Percentiles rank a stretch among this genome's conserved stretches.
Evolutionary conservation across 2,888 invertebrate genomes (phyloP).

Genomic region (Aporophyla nigra): DNA sequence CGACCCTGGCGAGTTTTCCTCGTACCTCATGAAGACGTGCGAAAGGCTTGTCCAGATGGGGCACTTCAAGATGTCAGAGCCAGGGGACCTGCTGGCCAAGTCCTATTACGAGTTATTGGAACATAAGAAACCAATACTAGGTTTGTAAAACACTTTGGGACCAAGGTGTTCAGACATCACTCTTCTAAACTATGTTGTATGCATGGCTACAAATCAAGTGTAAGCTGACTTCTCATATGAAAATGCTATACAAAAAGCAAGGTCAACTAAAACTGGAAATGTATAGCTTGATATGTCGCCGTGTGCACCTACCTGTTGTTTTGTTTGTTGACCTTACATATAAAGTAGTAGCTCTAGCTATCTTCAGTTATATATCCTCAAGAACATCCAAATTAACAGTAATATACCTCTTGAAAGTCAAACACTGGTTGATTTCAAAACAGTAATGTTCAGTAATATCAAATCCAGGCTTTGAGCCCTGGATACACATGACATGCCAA

Average conservation of each 20-base stretch:
- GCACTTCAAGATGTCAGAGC: constrained; percentile 96
- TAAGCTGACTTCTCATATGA: too few species aligned
- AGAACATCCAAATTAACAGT: not conserved
- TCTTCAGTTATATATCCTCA: not conserved
- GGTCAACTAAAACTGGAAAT: too few species aligned
- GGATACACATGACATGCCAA: not conserved
- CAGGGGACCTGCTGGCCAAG: constrained; percentile 96
- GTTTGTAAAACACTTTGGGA: constrained; percentile 84
- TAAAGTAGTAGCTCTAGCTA: not conserved
- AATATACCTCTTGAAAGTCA: not conserved
- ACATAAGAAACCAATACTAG: constrained; percentile 97
- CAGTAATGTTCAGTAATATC: not conserved
- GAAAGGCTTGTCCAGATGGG: constrained; percentile 97
- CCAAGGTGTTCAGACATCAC: not conserved
- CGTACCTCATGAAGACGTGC: constrained; percentile 98
- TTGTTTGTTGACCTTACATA: not conserved
- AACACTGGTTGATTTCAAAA: not conserved
- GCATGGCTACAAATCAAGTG: too few species aligned
- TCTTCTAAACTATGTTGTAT: not conserved
- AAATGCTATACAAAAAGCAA: too few species aligned
- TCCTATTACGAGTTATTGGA: constrained; percentile 98
- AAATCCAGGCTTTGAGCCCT: not conserved
- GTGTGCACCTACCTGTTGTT: too few species aligned
- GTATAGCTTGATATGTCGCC: too few species aligned
- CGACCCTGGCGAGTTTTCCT: constrained; percentile 99